Conservation (phyloP, 2,797 vertebrate genomes). For the Cryptoblepharus egeriae region DNA sequence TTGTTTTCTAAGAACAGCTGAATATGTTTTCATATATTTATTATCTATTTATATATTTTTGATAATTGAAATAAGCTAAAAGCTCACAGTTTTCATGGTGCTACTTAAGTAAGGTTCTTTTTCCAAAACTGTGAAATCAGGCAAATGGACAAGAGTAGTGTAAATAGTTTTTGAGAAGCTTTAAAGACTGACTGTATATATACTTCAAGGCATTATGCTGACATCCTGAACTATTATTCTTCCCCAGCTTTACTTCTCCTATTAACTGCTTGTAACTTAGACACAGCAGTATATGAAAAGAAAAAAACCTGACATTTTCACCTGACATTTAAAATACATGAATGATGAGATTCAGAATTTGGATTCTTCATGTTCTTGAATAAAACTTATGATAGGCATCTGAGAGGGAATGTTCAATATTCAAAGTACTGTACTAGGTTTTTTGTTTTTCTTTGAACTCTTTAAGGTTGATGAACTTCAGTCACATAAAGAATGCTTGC, state of each 20-base stretch:
- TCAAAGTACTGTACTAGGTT: slow-evolving; percentile 51
- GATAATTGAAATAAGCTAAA: slow-evolving; percentile 41
- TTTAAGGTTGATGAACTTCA: slow-evolving; percentile 50
- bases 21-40: slow-evolving; percentile 55
- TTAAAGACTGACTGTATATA: slow-evolving; percentile 29
- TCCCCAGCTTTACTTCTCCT: slow-evolving; percentile 26
- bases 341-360: slow-evolving; percentile 11
- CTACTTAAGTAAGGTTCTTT: slow-evolving; percentile 43
- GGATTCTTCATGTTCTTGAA: slow-evolving; percentile 38
- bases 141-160: background rate
- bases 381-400: slow-evolving; percentile 10
- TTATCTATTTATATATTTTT: slow-evolving; percentile 49
- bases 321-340: background rate
- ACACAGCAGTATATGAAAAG: background rate
- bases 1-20: slow-evolving; percentile 38
- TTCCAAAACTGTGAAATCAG: slow-evolving; percentile 27
- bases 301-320: background rate
- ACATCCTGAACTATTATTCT: slow-evolving; percentile 16
- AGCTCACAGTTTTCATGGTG: slow-evolving; percentile 41
- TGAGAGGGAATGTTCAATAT: slow-evolving; percentile 39
- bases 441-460: slow-evolving; percentile 17
- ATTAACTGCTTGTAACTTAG: slow-evolving; percentile 48
- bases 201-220: slow-evolving; percentile 10
- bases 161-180: slow-evolving; percentile 20
- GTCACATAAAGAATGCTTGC: slow-evolving; percentile 27